Base-by-base conservation (phyloP, 1,140 invertebrate species). In the Leguminivora glycinivorella region DNA sequence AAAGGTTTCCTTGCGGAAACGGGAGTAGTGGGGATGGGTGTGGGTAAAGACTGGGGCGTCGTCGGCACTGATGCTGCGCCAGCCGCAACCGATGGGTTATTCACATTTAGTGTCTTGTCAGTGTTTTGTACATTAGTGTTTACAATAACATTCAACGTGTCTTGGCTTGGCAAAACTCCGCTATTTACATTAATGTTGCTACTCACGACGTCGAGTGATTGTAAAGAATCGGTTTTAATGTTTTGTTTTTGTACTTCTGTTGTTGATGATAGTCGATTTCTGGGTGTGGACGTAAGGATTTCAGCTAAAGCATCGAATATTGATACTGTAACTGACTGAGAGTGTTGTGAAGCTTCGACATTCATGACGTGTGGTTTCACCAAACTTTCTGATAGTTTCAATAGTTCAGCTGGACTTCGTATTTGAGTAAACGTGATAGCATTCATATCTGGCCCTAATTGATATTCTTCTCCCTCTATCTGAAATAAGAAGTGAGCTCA, bases 221-320 rank as follows among this genome's bases (percentile, higher is more conserved):
- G 83, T 76, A 73, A 84, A 77, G 82, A 75, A 70, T 83, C 85
- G 70, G 72, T 84, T 84, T 87, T 81, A 78, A 73, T 79, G 71
- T 81, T 83, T 85, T 80, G 75, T 78, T 81, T 83, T 82, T 83
- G 77, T 84, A 85, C 83, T 88, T 88, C 85, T 74, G 91, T 92
- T 81, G 92, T 91, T 76, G 92, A 79, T 72, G 88, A 90, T 69
- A 87, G 82, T 86, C 83, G 82, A 70, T 87, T 74, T 91, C 83
- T 90, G 47, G 92, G 88, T 83, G 92, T 90, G 69, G 84, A 88
- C 60, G 90, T 92, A 74, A 93, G 89, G 78, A 93, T 92, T 75
- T 93, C 92, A 83, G 92, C 92, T 83, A 93, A 81, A 82, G 92
- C 92, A 84, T 92, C 92, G 82, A 92, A 93, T 78, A 93, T 93